Conservation (phyloP, 1,140 invertebrate genomes). For the Megalopta genalis region DNA sequence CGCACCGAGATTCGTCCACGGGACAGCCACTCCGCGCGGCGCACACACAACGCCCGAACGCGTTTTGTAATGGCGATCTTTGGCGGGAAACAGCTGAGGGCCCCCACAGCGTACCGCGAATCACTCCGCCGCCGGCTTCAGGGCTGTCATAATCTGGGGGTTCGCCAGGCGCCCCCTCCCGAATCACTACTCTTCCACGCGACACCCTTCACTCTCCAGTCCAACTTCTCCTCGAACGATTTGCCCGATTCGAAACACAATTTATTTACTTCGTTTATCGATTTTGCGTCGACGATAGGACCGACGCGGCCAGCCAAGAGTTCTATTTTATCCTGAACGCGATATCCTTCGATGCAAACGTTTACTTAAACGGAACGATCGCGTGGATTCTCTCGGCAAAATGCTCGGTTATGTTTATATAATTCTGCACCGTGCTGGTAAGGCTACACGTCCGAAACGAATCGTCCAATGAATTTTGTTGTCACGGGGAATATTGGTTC, state of each 20-base stretch:
- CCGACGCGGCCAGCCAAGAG: too few species aligned
- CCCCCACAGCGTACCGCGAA: constrained; percentile 72
- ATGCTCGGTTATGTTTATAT: too few species aligned
- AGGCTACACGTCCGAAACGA: neutral
- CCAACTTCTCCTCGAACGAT: neutral
- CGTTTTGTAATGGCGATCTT: constrained; percentile 83
- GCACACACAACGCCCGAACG: constrained; percentile 73
- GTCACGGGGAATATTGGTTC: constrained; percentile 14
- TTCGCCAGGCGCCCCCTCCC: neutral
- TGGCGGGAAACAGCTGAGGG: constrained; percentile 86
- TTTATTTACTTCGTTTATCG: neutral
- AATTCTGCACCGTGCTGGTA: too few species aligned
- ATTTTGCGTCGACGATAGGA: neutral
- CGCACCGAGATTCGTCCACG: constrained; percentile 63
- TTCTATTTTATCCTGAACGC: neutral
- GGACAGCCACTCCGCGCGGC: constrained; percentile 66
- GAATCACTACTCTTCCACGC: neutral
- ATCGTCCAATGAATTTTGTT: constrained; percentile 8
- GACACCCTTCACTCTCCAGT: constrained; percentile 21
- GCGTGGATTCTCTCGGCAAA: too few species aligned
- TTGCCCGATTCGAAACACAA: neutral
- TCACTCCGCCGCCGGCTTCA: constrained; percentile 78
- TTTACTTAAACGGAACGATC: neutral
- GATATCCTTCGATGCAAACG: too few species aligned
- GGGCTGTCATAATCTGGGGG: constrained; percentile 54